Percentiles rank a stretch among this genome's conserved stretches.
Conservation (phyloP, 2,797 vertebrate species). For the Myotis pilosus region DNA sequence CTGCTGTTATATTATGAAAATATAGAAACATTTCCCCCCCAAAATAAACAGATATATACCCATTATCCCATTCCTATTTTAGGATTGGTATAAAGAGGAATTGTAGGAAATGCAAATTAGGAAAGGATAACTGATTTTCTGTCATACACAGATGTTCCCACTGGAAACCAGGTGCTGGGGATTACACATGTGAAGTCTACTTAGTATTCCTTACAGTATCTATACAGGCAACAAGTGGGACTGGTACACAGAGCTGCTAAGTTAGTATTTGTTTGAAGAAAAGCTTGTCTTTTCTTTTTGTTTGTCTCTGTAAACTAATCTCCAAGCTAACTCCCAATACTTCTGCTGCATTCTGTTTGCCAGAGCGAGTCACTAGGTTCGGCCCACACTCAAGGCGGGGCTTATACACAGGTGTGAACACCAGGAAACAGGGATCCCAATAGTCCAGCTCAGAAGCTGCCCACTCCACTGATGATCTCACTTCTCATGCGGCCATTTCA, state of each 20-base stretch:
- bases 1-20: neutral
- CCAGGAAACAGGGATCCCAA: neutral
- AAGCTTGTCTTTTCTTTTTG: neutral
- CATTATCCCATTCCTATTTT: neutral
- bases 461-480: rapidly evolving
- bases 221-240: slow-evolving; percentile 42
- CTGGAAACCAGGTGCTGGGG: slow-evolving; percentile 57
- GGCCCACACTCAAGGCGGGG: too few relatives aligned
- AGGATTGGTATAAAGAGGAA: neutral
- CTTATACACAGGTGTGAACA: rapidly evolving
- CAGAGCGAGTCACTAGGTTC: rapidly evolving
- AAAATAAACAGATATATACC: neutral
- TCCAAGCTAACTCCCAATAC: rapidly evolving
- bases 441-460: neutral
- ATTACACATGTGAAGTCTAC: slow-evolving; percentile 57
- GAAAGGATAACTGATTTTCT: slow-evolving; percentile 51
- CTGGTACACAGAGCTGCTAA: neutral
- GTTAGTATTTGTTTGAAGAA: neutral
- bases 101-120: slow-evolving; percentile 10
- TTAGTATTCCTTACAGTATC: slow-evolving; percentile 48
- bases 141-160: neutral
- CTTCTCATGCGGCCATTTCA: too few relatives aligned
- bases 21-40: neutral
- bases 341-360: rapidly evolving
- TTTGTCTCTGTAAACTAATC: neutral